Evolutionary conservation across 2,113 vertebrate genomes (phyloP).

Genomic region (Trochalopteron elliotii): DNA sequence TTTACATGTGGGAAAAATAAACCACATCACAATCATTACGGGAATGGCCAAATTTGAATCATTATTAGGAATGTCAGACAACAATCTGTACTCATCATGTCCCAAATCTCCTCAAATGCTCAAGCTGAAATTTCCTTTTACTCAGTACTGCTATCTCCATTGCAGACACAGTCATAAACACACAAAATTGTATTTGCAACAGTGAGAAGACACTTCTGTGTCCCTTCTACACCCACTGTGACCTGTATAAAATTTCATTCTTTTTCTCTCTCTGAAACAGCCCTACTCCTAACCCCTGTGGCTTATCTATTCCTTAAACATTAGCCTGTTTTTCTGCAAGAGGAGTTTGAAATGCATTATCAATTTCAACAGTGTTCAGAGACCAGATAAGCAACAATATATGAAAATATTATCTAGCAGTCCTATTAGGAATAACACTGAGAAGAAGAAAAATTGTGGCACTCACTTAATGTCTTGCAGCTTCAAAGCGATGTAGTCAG

Average conservation of each 20-base stretch:
- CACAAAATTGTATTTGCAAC: neutral
- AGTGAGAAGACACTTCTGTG: neutral
- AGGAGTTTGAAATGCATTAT: neutral
- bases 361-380: neutral
- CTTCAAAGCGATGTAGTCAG: rapidly evolving
- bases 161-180: neutral
- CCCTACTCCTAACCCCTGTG: neutral
- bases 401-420: neutral
- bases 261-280: neutral
- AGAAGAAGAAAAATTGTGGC: neutral
- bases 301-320: neutral
- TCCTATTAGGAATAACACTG: neutral
- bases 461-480: neutral
- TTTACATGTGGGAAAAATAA: constrained; percentile 18
- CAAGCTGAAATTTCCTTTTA: neutral
- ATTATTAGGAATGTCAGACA: neutral
- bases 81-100: neutral
- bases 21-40: neutral
- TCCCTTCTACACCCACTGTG: neutral
- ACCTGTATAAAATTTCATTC: neutral
- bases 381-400: neutral
- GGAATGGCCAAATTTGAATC: neutral
- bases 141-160: neutral
- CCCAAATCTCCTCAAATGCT: neutral
- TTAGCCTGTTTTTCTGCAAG: neutral